A percentile compares a stretch with the other conserved stretches of the same genome.
Conservation (phyloP, 2,888 invertebrate genomes). For the Mimachlamys varia region DNA sequence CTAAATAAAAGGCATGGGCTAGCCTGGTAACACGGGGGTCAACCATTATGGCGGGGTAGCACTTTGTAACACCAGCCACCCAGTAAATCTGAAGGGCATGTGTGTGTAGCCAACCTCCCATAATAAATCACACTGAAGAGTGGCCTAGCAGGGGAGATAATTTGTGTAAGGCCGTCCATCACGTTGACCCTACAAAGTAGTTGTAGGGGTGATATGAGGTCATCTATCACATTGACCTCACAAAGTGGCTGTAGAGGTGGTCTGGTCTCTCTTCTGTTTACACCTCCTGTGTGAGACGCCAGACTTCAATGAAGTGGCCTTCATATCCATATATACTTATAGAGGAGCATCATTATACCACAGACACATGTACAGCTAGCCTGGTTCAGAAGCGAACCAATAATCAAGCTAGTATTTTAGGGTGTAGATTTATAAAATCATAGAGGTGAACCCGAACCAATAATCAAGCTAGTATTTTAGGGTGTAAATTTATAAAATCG, state of each 20-base stretch:
- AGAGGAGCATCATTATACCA: no score
- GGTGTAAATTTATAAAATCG: no score
- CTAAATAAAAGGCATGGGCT: background rate
- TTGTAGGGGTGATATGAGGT: background rate
- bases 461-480: no score
- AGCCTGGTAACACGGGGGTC: background rate
- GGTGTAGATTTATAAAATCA: no score
- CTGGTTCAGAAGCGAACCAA: no score
- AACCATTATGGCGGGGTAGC: background rate
- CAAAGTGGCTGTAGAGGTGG: background rate
- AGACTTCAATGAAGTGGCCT: background rate
- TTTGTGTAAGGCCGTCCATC: background rate
- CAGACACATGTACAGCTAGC: no score
- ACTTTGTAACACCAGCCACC: background rate
- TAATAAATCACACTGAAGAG: slow-evolving; percentile 19
- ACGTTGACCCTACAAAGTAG: slow-evolving; percentile 23
- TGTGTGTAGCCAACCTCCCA: background rate
- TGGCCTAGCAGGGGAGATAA: slow-evolving; percentile 7
- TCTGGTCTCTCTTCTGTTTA: background rate
- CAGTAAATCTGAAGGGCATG: background rate
- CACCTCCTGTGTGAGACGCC: background rate
- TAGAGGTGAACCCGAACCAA: no score
- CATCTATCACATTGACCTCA: background rate
- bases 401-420: no score
- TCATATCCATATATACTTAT: background rate